Evolutionary conservation across 2,113 vertebrate genomes (phyloP).

Genomic region (Arvicanthis niloticus): DNA sequence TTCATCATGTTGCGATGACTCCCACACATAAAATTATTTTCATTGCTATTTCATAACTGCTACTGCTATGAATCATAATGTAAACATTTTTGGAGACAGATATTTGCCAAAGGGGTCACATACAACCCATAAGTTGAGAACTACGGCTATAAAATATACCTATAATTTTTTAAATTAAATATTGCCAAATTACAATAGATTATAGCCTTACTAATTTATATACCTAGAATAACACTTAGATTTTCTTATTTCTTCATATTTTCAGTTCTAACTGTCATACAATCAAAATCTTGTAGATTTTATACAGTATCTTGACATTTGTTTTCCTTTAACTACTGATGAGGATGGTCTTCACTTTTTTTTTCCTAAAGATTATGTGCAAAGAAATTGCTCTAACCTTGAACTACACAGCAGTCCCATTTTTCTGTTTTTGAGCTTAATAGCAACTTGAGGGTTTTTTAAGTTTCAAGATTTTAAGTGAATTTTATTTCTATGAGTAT

Average conservation of each 20-base stretch:
- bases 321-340: slow-evolving; percentile 10
- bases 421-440: background rate
- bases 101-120: background rate
- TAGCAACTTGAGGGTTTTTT: background rate
- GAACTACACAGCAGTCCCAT: background rate
- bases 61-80: background rate
- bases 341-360: background rate
- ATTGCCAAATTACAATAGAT: slow-evolving; percentile 50
- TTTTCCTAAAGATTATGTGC: background rate
- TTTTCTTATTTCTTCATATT: slow-evolving; percentile 38
- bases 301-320: slow-evolving; percentile 35
- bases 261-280: background rate
- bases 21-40: background rate
- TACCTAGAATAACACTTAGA: background rate
- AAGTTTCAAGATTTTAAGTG: background rate
- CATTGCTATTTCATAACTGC: background rate
- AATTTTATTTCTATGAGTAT: background rate
- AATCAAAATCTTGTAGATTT: slow-evolving; percentile 6
- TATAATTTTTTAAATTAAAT: background rate
- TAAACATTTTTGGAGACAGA: background rate
- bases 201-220: slow-evolving; percentile 24
- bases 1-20: background rate
- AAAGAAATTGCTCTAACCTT: background rate
- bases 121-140: background rate
- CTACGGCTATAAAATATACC: slow-evolving; percentile 12